Percentiles rank a stretch among this genome's conserved stretches.
These are phyloP conservation scores for Paralvinella palmiformis DNA, from an alignment of 1,140 invertebrate species.

Conservation along the genomic window DNA sequence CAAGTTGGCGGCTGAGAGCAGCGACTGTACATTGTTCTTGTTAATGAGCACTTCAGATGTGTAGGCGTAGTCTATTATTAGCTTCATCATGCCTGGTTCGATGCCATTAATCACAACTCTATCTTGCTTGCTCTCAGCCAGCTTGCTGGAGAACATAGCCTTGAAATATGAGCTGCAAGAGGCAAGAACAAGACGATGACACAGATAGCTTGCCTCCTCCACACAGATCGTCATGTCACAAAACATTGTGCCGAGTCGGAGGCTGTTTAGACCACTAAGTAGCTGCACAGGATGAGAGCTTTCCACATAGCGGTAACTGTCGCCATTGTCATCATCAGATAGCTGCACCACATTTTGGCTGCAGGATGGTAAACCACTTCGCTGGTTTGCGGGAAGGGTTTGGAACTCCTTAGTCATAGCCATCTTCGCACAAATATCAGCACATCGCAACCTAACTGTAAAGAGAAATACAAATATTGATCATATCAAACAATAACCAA, in stretches of 20 bases:
- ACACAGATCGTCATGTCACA: slow-evolving; percentile 53
- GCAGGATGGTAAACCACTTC: too few species aligned
- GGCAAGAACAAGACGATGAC: slow-evolving; percentile 51
- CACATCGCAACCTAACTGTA: too few species aligned
- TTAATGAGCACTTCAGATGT: slow-evolving; percentile 54
- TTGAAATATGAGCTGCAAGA: slow-evolving; percentile 53
- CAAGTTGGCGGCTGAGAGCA: slow-evolving; percentile 56
- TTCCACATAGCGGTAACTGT: slow-evolving; percentile 31
- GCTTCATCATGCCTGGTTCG: slow-evolving; percentile 49
- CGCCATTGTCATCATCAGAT: too few species aligned
- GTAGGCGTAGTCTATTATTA: slow-evolving; percentile 56
- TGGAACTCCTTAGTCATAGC: too few species aligned
- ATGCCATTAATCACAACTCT: slow-evolving; percentile 53
- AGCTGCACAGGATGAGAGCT: slow-evolving; percentile 35
- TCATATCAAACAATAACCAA: too few species aligned
- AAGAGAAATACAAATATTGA: too few species aligned
- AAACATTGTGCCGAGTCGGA: slow-evolving; percentile 44
- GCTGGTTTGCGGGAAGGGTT: too few species aligned
- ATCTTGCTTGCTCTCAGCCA: slow-evolving; percentile 50
- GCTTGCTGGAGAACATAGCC: slow-evolving; percentile 51
- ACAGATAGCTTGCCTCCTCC: slow-evolving; percentile 48
- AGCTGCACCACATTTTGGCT: too few species aligned
- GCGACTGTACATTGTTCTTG: slow-evolving; percentile 53
- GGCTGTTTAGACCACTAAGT: slow-evolving; percentile 52
- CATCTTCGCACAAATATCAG: too few species aligned